Evolutionary conservation across 1,140 invertebrate genomes (phyloP), one percentile per base, ranked within the genome.

Genomic region (Leguminivora glycinivorella): DNA sequence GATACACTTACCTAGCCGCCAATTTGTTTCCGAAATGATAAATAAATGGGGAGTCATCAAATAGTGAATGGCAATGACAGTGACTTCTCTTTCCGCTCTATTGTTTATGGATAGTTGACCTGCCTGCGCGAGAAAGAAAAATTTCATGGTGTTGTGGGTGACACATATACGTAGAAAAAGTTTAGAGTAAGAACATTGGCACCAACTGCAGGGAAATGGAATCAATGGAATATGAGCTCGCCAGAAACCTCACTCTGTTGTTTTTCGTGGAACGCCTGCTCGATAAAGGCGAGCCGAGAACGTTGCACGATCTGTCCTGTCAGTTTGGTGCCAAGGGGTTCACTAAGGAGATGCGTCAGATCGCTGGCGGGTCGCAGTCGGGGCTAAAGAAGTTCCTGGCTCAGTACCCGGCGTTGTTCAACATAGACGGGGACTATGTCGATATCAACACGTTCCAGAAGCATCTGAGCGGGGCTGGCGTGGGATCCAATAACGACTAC

Each of bases 311-410:
- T 93, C 93, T 99, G 70, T 98, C 97, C 83, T 99, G 98, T 92
- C 97, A 98, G 91, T 98, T 98, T 92, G 97, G 98, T 80, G 97
- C 97, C 71, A 98, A 98, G 92, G 97, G 97, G 67, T 98, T 98
- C 85, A 98, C 97, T 2, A 98, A 98, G 93, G 97, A 98, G 92
- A 98, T 97, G 96, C 93, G 96, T 75, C 97, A 98, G 92, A 98
- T 98, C 78, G 97, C 97, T 81, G 98, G 98, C 63, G 97, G 97
- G 73, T 98, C 97, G 71, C 97, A 98, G 87, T 97, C 97, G 81
- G 98, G 97, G 56, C 93, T 99, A 24, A 97, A 97, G 85, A 98
- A 99, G 88, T 97, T 97, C 86, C 93, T 98, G 75, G 93, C 94
- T 26, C 96, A 98, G 86, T 98, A 98, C 93, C 98, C 98, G 78